phyloP scores from a whole-genome alignment of 2,797 vertebrate species.

The Takifugu ocellatus region DNA sequence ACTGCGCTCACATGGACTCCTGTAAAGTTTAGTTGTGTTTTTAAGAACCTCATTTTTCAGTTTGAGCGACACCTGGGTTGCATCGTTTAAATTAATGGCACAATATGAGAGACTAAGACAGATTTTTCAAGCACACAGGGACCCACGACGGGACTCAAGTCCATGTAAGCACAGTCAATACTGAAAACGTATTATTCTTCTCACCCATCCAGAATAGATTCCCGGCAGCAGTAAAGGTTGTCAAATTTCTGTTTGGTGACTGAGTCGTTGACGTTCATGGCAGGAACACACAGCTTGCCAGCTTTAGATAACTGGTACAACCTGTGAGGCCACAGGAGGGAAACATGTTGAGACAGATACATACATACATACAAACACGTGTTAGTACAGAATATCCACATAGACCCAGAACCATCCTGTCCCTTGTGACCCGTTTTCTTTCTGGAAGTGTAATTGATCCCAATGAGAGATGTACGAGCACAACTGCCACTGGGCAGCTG shows the following conservation, averaged over 20 bases:
- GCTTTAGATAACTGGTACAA: constrained; percentile 98
- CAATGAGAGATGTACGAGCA: constrained; percentile 21
- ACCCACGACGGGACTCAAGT: too few species aligned
- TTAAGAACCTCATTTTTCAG: too few species aligned
- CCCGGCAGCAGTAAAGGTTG: constrained; percentile 97
- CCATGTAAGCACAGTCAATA: constrained; percentile 9
- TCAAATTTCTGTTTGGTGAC: constrained; percentile 99
- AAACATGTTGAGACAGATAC: constrained; percentile 26
- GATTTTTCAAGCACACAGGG: too few species aligned
- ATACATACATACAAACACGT: constrained; percentile 8
- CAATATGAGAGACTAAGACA: too few species aligned
- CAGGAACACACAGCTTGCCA: constrained; percentile 94
- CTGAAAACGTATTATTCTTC: constrained; percentile 32
- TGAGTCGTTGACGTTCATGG: constrained; percentile 98
- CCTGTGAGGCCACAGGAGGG: constrained; percentile 68
- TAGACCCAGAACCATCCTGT: constrained; percentile 2
- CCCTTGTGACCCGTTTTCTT: constrained; percentile 27
- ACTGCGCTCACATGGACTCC: too few species aligned
- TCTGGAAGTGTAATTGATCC: constrained; percentile 43
- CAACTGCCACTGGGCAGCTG: constrained; percentile 4
- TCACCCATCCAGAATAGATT: constrained; percentile 98
- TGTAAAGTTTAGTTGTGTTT: too few species aligned
- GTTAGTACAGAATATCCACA: constrained; percentile 5
- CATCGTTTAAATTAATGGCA: too few species aligned
- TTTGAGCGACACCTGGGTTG: too few species aligned